Conservation (phyloP, 2,113 vertebrate genomes). For the Hiodon tergisus region DNA sequence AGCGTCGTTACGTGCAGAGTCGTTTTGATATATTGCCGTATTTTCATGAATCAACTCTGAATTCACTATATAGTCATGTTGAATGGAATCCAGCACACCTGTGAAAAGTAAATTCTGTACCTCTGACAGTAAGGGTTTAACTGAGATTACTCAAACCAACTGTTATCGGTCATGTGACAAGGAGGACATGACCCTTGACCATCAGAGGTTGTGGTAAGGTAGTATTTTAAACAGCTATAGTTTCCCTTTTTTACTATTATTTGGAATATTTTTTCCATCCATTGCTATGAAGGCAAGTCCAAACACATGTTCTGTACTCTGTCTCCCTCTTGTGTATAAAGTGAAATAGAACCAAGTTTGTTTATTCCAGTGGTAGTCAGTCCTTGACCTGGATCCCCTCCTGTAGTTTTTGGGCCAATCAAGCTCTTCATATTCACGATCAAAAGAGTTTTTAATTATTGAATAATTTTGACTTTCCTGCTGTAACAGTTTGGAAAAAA, state of each 20-base stretch:
- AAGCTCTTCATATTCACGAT: no score
- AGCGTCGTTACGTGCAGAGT: slow-evolving; percentile 21
- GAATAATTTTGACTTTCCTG: no score
- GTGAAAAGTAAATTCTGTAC: slow-evolving; percentile 34
- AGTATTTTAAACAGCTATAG: not conserved
- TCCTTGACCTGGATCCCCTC: no score
- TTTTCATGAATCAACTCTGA: slow-evolving; percentile 25
- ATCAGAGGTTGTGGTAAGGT: slow-evolving; percentile 3
- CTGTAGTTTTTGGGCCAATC: no score
- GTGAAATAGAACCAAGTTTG: not conserved
- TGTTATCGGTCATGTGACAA: slow-evolving; percentile 22
- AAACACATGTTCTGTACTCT: slow-evolving; percentile 52
- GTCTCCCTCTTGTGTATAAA: slow-evolving; percentile 56
- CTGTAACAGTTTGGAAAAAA: no score
- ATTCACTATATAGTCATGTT: slow-evolving; percentile 31
- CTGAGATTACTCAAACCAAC: slow-evolving; percentile 20
- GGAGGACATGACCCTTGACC: slow-evolving; percentile 9
- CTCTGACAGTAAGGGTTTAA: slow-evolving; percentile 36
- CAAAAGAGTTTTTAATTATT: no score
- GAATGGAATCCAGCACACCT: slow-evolving; percentile 35
- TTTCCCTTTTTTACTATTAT: not conserved
- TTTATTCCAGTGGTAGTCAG: no score
- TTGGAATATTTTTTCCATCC: slow-evolving; percentile 8
- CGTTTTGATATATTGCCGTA: slow-evolving; percentile 26
- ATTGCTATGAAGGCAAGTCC: not conserved